Base-by-base conservation (phyloP, 2,797 vertebrate species). In the Rhinophrynus dorsalis region DNA sequence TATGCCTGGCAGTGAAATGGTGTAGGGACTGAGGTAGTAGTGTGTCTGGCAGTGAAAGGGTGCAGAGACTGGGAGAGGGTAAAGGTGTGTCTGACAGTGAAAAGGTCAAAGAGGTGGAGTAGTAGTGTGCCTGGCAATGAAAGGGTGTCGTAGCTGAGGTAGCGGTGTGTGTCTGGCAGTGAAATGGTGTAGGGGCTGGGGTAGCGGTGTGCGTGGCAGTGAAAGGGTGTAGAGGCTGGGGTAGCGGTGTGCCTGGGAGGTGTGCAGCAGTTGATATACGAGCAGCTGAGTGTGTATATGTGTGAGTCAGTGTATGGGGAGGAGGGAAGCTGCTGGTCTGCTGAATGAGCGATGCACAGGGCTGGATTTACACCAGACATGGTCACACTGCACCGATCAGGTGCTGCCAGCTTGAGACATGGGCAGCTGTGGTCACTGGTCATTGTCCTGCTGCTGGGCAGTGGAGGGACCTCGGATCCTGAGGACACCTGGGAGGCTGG, bases 401-500 rank as follows among this genome's bases (percentile, higher is more conserved):
- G 26, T 23, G n/a, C 26, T 20, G n/a, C n/a, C 21, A 5, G 11
- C 35, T 20, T 32, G 52, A 51, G 5, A 20, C 42, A 6, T 5
- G 3, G 27, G 24, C 69, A 44, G 24, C 26, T 51, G 52, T 56
- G 54, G 47, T 17, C 45, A 3, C 33, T 73, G 45, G 26, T 73
- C 0, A 1, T 59, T 20, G 35, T 32, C 13, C 1, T 57, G 18
- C 3, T 38, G 20, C 44, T 73, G 54, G 3, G 0, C 45, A 4
- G 13, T 5, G 68, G 9, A n/a, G 60, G 1, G 18, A 26, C 60
- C 5, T 9, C 38, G 45, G 54, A 59, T 3, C 12, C n/a, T 10
- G 51, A 59, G 9, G 69, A 66, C 33, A 40, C n/a, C 62, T 42
- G 18, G 54, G 69, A 73, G 7, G 29, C 20, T 20, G 69, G 69